Evolutionary conservation across 64 coral and sea anemone species (phyloP).

Genomic region (Pocillopora damicornis): DNA sequence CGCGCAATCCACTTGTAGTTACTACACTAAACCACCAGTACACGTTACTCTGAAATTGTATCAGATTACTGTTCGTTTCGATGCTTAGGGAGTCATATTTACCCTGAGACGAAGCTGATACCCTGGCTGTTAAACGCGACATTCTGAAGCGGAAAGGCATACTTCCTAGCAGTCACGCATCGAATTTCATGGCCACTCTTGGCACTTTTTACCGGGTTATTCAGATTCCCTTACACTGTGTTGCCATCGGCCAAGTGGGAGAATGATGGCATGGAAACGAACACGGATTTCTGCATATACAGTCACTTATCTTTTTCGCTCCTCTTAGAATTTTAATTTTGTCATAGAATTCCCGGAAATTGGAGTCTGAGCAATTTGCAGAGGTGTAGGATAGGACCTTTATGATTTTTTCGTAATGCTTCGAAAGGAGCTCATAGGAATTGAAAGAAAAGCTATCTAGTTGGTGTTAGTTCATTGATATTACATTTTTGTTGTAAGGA

Average conservation of each 20-base stretch:
- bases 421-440: too few species aligned
- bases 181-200: conserved; percentile 58
- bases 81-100: conserved; percentile 66
- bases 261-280: conserved; percentile 23
- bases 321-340: too few species aligned
- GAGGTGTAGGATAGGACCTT: too few species aligned
- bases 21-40: conserved; percentile 81
- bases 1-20: conserved; percentile 69
- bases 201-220: conserved; percentile 38
- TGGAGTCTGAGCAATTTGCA: too few species aligned
- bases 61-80: background rate
- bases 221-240: conserved; percentile 22
- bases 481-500: too few species aligned
- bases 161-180: conserved; percentile 23
- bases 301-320: too few species aligned
- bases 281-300: conserved; percentile 45
- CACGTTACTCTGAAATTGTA: conserved; percentile 64
- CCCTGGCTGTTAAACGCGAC: conserved; percentile 36
- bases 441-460: too few species aligned
- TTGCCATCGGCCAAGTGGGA: conserved; percentile 47
- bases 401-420: too few species aligned
- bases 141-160: conserved; percentile 65
- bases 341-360: too few species aligned
- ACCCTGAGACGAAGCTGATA: conserved; percentile 29
- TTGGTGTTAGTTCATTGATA: too few species aligned